phyloP scores from a whole-genome alignment of 2,797 vertebrate species.

The Setipinna tenuifilis region DNA sequence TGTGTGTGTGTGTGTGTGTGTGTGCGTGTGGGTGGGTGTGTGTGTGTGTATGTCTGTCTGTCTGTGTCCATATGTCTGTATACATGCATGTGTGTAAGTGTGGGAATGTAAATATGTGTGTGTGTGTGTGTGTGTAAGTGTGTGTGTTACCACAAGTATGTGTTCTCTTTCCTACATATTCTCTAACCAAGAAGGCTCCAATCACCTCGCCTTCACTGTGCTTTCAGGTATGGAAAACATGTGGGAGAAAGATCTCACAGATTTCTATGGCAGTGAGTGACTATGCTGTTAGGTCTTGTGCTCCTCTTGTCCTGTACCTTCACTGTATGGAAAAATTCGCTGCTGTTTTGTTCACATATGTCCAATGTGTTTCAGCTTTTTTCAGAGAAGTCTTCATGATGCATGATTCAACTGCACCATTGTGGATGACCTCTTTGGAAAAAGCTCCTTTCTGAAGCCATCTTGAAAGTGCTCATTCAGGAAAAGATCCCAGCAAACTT shows the following conservation, averaged over 20 bases:
- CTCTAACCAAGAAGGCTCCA: neutral
- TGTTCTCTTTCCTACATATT: neutral
- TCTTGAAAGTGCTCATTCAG: neutral
- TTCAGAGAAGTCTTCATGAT: neutral
- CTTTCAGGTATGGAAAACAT: neutral
- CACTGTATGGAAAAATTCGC: neutral
- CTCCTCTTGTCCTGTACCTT: neutral
- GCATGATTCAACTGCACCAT: neutral
- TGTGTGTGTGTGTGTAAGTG: constrained; percentile 29
- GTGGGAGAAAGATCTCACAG: neutral
- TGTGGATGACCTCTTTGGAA: neutral
- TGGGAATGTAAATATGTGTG: constrained; percentile 42
- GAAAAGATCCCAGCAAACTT: neutral
- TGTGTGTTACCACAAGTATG: constrained; percentile 30
- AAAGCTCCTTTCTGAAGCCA: neutral
- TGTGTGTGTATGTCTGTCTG: no score
- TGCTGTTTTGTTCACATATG: neutral
- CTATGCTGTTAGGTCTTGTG: neutral
- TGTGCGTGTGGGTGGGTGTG: neutral
- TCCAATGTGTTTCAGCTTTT: neutral
- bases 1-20: constrained; percentile 48
- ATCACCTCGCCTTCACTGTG: neutral
- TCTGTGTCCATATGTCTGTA: no score
- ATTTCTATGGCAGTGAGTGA: neutral
- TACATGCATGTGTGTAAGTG: constrained; percentile 23